A percentile compares a stretch with the other conserved stretches of the same genome.
Evolutionary conservation across 2,113 vertebrate genomes (phyloP).

Genomic region (Trematocara macrostoma): DNA sequence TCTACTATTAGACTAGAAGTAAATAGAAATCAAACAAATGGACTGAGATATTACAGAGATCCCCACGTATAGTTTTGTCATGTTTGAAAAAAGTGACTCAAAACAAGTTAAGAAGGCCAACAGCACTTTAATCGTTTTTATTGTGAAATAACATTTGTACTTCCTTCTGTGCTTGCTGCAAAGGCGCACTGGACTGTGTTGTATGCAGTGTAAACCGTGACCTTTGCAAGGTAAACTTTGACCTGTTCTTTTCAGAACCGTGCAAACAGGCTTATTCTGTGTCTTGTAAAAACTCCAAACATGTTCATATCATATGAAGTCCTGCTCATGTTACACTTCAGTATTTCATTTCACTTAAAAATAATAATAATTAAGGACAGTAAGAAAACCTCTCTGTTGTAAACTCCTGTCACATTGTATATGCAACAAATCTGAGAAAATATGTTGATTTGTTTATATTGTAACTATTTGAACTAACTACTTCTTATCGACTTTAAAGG

Average conservation of each 20-base stretch:
- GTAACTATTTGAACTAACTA: background rate
- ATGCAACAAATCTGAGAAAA: background rate
- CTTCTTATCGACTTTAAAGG: background rate
- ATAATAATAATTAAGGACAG: fast-evolving
- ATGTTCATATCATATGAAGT: background rate
- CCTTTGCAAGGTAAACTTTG: background rate
- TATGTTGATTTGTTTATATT: background rate
- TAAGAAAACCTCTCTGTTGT: background rate
- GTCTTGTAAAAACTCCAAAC: background rate
- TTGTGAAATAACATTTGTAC: background rate
- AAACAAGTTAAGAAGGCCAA: background rate
- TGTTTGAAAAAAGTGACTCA: background rate
- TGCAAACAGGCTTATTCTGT: background rate
- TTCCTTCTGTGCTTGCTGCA: background rate
- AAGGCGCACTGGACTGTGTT: background rate
- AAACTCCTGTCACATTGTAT: background rate
- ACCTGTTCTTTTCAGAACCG: background rate
- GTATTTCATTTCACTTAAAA: background rate
- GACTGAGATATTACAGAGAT: background rate
- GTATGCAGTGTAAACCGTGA: background rate
- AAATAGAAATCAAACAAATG: background rate
- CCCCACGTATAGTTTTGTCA: background rate
- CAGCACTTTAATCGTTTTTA: background rate
- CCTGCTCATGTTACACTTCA: background rate
- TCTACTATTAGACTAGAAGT: background rate